These are phyloP conservation scores for Cherax quadricarinatus DNA, from an alignment of 1,140 invertebrate species.

Conservation along the genomic window DNA sequence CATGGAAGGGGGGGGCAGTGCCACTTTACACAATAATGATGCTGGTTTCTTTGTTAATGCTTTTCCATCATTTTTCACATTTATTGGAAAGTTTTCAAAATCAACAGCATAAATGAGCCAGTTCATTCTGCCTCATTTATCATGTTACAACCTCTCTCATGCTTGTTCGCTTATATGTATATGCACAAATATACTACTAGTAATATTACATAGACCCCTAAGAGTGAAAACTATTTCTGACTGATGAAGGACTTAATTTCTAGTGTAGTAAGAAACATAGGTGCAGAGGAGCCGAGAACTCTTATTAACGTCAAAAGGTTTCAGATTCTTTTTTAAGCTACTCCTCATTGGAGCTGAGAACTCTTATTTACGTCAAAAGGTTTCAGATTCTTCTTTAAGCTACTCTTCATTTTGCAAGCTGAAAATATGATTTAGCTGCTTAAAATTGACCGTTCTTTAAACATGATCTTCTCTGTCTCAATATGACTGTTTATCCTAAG, in stretches of 20 bases:
- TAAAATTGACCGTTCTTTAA: neutral
- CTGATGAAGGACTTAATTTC: constrained; percentile 24
- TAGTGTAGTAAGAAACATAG: constrained; percentile 16
- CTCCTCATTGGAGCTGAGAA: neutral
- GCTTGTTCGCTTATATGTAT: constrained; percentile 25
- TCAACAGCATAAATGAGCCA: too few relatives aligned
- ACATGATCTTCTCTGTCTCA: neutral
- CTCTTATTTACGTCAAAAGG: neutral
- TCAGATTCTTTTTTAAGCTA: too few relatives aligned
- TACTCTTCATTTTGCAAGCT: neutral
- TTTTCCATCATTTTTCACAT: neutral
- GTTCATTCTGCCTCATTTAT: neutral
- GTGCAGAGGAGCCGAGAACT: constrained; percentile 18
- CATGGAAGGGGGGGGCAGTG: too few relatives aligned
- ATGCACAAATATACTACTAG: constrained; percentile 47
- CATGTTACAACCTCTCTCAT: constrained; percentile 10
- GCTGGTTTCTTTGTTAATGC: neutral
- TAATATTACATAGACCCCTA: constrained; percentile 39
- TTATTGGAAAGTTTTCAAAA: too few relatives aligned
- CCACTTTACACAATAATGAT: too few relatives aligned
- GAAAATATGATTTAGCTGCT: constrained; percentile 1
- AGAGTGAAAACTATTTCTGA: constrained; percentile 39
- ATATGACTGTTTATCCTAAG: neutral
- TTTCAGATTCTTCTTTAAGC: neutral
- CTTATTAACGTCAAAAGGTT: neutral